These are phyloP conservation scores for Pseudorectes ferrugineus DNA, from an alignment of 2,113 vertebrate species.

Conservation along the genomic window DNA sequence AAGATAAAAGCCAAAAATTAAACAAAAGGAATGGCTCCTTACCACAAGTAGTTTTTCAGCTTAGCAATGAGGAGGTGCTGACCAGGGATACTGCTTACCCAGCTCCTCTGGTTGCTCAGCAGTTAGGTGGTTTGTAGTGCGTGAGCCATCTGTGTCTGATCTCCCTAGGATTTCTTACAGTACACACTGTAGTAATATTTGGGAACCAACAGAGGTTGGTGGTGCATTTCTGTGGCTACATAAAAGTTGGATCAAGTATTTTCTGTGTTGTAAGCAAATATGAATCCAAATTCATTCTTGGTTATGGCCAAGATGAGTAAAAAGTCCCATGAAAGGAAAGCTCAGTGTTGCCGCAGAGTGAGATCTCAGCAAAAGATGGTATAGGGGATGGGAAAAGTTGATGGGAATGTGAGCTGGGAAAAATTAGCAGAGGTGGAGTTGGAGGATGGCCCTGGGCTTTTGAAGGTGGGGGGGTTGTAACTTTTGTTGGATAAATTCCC, in stretches of 20 bases:
- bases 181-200: not conserved
- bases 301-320: not conserved
- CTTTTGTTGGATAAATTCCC: not conserved
- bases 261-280: not conserved
- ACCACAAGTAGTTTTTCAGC: not conserved
- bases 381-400: not conserved
- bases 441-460: not conserved
- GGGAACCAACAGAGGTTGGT: not conserved
- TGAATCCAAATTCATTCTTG: not conserved
- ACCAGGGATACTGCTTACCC: not conserved
- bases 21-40: not conserved
- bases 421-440: not conserved
- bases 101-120: not conserved
- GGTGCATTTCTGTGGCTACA: conserved; percentile 5
- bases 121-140: conserved; percentile 4
- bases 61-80: conserved; percentile 1
- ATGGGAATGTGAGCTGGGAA: not conserved
- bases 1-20: conserved; percentile 34
- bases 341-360: not conserved
- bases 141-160: not conserved
- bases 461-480: not conserved
- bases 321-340: not conserved
- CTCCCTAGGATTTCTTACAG: not conserved
- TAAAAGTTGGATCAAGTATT: not conserved
- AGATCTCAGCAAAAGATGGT: not conserved